phyloP scores from a whole-genome alignment of 2,797 vertebrate genomes.

The Pangasius macronema region DNA sequence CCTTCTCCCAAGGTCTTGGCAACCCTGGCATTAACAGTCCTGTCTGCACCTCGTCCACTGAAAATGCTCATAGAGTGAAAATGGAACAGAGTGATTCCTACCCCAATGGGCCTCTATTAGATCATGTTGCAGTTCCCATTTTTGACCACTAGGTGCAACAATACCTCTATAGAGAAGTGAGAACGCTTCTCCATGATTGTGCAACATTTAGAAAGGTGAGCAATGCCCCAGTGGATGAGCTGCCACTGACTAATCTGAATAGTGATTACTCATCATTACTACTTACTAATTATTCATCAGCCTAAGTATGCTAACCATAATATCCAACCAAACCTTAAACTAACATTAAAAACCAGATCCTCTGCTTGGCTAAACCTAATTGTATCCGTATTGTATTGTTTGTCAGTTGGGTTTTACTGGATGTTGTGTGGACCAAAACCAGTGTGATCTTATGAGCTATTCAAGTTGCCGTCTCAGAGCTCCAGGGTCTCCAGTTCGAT shows the following conservation, averaged over 20 bases:
- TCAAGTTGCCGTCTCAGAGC: not conserved
- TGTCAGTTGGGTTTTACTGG: not conserved
- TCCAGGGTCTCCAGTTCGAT: not conserved
- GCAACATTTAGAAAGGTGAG: not conserved
- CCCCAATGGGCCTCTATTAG: no score
- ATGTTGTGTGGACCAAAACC: not conserved
- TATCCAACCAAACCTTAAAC: not conserved
- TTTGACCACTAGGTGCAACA: slow-evolving; percentile 4
- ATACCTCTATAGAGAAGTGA: not conserved
- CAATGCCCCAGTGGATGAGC: not conserved
- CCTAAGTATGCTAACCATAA: not conserved
- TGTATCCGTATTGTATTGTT: not conserved
- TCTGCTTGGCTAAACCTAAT: not conserved
- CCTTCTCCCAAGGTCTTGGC: not conserved
- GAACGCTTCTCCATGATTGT: not conserved
- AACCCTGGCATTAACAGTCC: not conserved
- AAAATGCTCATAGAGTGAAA: not conserved
- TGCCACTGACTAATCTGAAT: not conserved
- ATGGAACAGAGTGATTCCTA: not conserved
- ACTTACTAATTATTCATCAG: not conserved
- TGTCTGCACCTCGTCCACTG: not conserved
- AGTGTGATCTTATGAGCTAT: not conserved
- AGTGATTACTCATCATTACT: not conserved
- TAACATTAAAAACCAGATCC: not conserved
- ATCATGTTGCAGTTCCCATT: not conserved